Percentiles rank a stretch among this genome's conserved stretches.
Conservation (phyloP, 2,797 vertebrate species). For the Okamejei kenojei region DNA sequence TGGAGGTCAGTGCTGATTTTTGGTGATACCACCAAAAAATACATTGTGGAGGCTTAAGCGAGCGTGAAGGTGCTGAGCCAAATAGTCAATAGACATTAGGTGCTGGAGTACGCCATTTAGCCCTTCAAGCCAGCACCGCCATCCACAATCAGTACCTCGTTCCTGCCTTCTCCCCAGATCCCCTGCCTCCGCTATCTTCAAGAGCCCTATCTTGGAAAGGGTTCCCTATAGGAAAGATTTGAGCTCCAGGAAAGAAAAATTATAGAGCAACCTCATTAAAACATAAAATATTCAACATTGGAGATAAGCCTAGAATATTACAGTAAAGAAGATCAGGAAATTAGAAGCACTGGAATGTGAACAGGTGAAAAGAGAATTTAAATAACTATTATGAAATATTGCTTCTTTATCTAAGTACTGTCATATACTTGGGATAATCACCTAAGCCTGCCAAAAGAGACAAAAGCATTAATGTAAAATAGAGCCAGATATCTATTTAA, state of each 20-base stretch:
- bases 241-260: neutral
- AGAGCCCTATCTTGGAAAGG: too few relatives aligned
- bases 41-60: neutral
- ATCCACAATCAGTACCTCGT: too few relatives aligned
- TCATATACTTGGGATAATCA: neutral
- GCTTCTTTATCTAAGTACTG: neutral
- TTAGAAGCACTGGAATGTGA: neutral
- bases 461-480: neutral
- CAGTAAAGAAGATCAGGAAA: neutral
- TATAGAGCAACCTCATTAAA: neutral
- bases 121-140: too few relatives aligned
- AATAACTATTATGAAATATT: neutral
- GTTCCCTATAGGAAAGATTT: neutral
- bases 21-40: neutral
- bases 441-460: neutral
- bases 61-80: neutral
- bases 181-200: too few relatives aligned
- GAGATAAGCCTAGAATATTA: constrained; percentile 1
- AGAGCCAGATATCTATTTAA: neutral
- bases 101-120: too few relatives aligned
- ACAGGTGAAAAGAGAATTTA: neutral
- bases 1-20: too few relatives aligned
- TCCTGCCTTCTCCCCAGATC: too few relatives aligned
- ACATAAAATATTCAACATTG: constrained; percentile 12
- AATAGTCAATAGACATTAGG: too few relatives aligned